Evolutionary conservation across 2,888 invertebrate species (phyloP), one percentile per base, ranked within the genome.

Genomic region (Meteorus colon): DNA sequence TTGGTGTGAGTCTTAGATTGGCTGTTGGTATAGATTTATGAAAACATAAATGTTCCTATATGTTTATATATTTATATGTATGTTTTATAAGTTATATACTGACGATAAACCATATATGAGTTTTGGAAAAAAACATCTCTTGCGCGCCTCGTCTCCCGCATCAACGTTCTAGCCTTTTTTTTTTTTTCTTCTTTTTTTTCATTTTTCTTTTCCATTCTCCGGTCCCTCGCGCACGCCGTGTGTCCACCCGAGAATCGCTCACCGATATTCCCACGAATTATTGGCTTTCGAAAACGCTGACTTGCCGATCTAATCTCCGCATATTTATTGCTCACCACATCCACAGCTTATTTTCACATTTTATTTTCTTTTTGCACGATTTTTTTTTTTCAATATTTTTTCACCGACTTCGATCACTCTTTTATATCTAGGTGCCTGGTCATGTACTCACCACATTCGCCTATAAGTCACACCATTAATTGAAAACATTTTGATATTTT

Each of bases 261-360:
- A 34, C 37, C 80, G 80, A 82, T 82, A 82, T 82, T 82, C 80
- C 80, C 81, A 80, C 82, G 82, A 82, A 82, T 82, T 82, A 82
- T 82, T 82, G 82, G 80, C 81, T 79, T 78, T 77, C 79, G 81
- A 82, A 82, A 82, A 81, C 79, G 82, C 82, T 82, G 82, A 82
- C 82, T 82, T 80, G 80, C 80, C 81, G 82, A 82, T 82, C 82
- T 82, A 82, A 82, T 82, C 82, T 82, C 74, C 76, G 77, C 80
- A 79, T 82, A 82, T 82, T 82, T 82, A 82, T 82, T 81, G 79
- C 82, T 79, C 73, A 78, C 68, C 78, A 76, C 80, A 78, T 77
- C 77, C 63, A 66, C 71, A 63, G 67, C 73, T 74, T 62, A 79
- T 67, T 77, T 79, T 63, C 76, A 74, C 73, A 27, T 41, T 74